These are phyloP conservation scores for Cacoxenus indagator DNA, from an alignment of 2,888 invertebrate species.

Conservation along the genomic window DNA sequence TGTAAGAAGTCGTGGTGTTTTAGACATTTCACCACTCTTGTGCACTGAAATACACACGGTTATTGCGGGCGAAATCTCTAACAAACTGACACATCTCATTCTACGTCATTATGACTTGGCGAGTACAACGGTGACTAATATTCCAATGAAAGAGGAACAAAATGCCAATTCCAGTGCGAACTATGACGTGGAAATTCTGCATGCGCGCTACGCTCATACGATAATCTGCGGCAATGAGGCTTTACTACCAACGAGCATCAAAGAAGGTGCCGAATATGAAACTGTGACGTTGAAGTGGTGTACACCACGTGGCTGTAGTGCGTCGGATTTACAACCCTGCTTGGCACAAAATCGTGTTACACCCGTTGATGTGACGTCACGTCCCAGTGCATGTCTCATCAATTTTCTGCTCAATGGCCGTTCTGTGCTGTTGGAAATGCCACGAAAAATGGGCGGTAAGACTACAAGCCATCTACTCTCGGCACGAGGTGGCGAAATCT, in stretches of 20 bases:
- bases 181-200: conserved; percentile 98
- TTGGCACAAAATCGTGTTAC: conserved; percentile 91
- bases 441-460: conserved; percentile 85
- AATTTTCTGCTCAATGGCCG: conserved; percentile 96
- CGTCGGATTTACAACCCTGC: conserved; percentile 84
- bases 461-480: conserved; percentile 93
- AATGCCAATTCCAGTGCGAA: conserved; percentile 98
- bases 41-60: conserved; percentile 87
- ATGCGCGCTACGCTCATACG: conserved; percentile 87
- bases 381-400: conserved; percentile 96
- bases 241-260: conserved; percentile 73
- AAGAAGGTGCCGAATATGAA: conserved; percentile 83
- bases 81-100: conserved; percentile 81
- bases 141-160: conserved; percentile 99
- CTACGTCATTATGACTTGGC: conserved; percentile 91
- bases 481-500: conserved; percentile 95
- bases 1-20: conserved; percentile 80
- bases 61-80: conserved; percentile 81
- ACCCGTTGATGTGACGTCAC: conserved; percentile 95
- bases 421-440: conserved; percentile 93
- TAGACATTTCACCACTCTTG: conserved; percentile 81
- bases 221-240: conserved; percentile 81
- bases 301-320: conserved; percentile 90
- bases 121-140: conserved; percentile 97
- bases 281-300: conserved; percentile 95